Evolutionary conservation across 30 jellyfish, hydroid and myxozoan genomes (phyloP), one percentile per base, ranked within the genome.

Genomic region (Pseudorhiza aurosa): DNA sequence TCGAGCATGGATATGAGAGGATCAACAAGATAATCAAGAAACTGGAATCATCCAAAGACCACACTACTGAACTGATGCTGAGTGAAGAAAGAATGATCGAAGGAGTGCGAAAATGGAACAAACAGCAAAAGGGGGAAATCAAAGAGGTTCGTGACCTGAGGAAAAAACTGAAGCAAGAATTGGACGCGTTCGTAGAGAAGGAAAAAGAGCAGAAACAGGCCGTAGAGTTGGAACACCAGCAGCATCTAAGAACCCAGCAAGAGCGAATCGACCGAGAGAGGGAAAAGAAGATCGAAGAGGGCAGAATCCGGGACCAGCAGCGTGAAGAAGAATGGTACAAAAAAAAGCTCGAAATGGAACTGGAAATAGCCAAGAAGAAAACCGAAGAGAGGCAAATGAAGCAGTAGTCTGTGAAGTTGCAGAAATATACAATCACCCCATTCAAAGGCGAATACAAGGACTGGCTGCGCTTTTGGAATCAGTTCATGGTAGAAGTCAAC

Each of bases 391-490:
- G 35, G 82, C 46, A 77, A 77, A 82, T 30, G 14, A 81, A 65
- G 84, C 32, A 12, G 46, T 93, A 85, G 77, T 47, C 87, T 18
- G 96, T 85, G 30, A 84, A 84, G 77, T 76, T 85, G 43, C 96
- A 85, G 67, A 85, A 85, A 68, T 85, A 85, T 47, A 85, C 96
- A 4, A 76, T 87, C 75, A 76, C 89, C 35, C 90, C 90, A 37
- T 87, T 77, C 46, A 79, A 87, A 33, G 96, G 96, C 27, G 89
- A 76, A 11, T 68, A 76, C 75, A 68, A 76, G 50, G 96, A 87
- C 65, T 87, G 95, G 96, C 31, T 85, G 72, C 87, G 93, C 45
- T 76, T 85, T 55, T 74, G 96, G 96, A 73, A 85, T 75, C 96
- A 85, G 83, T 85, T 74, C 73, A 45, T 83, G 60, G 73, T 85